Evolutionary conservation across 2,113 vertebrate species (phyloP).

Genomic region (Hippoglossus stenolepis): DNA sequence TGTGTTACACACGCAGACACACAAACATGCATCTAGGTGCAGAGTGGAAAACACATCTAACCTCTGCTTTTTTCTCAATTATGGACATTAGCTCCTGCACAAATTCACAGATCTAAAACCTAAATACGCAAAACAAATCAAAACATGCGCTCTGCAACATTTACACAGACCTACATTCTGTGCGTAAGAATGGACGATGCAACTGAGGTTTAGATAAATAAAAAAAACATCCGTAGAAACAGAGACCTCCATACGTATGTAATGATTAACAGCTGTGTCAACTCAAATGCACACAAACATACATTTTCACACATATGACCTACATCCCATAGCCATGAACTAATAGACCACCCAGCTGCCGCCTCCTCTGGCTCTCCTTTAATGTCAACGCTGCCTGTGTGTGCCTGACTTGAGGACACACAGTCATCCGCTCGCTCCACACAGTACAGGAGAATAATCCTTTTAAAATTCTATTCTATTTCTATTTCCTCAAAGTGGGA

Average conservation of each 20-base stretch:
- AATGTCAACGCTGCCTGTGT: neutral
- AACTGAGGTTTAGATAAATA: neutral
- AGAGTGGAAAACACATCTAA: neutral
- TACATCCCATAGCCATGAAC: slow-evolving; percentile 39
- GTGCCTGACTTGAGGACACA: slow-evolving; percentile 7
- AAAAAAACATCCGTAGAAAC: slow-evolving; percentile 18
- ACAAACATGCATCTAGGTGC: neutral
- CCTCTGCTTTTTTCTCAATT: neutral
- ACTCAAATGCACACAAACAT: neutral
- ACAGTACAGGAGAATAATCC: neutral
- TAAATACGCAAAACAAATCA: neutral
- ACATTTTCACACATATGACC: slow-evolving; percentile 26
- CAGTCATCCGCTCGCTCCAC: neutral
- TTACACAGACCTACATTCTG: neutral
- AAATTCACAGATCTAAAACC: neutral
- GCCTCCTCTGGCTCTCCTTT: slow-evolving; percentile 18
- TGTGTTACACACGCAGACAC: slow-evolving; percentile 1
- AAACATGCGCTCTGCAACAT: neutral
- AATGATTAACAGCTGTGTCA: slow-evolving; percentile 3
- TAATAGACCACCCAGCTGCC: slow-evolving; percentile 15
- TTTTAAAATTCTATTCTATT: neutral
- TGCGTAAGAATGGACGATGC: neutral
- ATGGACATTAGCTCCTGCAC: neutral
- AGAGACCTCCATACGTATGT: neutral
- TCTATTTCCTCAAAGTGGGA: neutral